Conservation (phyloP, 2,797 vertebrate genomes). For the Eidolon dupreanum region DNA sequence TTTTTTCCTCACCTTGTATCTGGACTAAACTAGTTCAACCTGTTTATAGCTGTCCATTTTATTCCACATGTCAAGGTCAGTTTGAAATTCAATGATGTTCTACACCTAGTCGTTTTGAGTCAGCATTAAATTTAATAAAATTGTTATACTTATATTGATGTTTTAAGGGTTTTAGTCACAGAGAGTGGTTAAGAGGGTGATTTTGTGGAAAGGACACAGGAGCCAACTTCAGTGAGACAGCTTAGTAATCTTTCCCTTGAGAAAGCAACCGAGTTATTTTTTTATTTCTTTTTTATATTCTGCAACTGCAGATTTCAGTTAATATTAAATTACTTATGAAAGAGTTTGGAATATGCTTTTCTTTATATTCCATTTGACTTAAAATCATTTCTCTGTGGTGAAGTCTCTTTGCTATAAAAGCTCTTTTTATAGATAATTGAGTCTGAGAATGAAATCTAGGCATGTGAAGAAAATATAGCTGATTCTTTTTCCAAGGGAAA, state of each 20-base stretch:
- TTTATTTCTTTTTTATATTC: constrained; percentile 59
- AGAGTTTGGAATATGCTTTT: constrained; percentile 55
- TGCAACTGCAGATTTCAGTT: constrained; percentile 64
- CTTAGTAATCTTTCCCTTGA: not conserved
- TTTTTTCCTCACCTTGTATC: not conserved
- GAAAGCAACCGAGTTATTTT: constrained; percentile 38
- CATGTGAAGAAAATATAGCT: constrained; percentile 69
- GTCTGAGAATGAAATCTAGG: constrained; percentile 55
- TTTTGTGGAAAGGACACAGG: constrained; percentile 45
- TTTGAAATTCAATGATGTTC: constrained; percentile 49
- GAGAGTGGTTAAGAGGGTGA: constrained; percentile 1
- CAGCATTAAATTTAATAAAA: constrained; percentile 48
- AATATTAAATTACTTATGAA: constrained; percentile 58
- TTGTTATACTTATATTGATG: not conserved
- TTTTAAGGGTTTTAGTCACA: constrained; percentile 37
- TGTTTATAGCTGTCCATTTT: constrained; percentile 32
- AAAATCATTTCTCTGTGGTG: constrained; percentile 59
- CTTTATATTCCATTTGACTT: constrained; percentile 70
- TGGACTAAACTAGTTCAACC: not conserved
- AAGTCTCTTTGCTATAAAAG: constrained; percentile 60
- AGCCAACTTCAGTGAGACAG: not conserved
- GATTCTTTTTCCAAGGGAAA: constrained; percentile 63
- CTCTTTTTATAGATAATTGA: constrained; percentile 72
- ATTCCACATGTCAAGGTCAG: constrained; percentile 10
- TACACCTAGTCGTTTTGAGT: constrained; percentile 38